phyloP scores from a whole-genome alignment of 2,888 invertebrate genomes.

The Agapostemon virescens region DNA sequence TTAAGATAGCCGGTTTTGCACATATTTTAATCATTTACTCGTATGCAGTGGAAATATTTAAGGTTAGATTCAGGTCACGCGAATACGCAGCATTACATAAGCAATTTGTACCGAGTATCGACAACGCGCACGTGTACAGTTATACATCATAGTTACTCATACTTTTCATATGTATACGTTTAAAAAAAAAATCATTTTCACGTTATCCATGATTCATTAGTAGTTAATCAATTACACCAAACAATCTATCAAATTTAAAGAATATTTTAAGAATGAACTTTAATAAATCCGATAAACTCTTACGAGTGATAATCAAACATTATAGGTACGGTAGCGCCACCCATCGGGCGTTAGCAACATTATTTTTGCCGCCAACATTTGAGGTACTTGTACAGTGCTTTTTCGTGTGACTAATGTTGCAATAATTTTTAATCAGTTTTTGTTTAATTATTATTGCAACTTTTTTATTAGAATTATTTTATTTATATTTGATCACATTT shows the following conservation, averaged over 20 bases:
- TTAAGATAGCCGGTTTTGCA: neutral
- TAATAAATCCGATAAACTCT: conserved; percentile 39
- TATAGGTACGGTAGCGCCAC: conserved; percentile 1
- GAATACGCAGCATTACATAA: conserved; percentile 25
- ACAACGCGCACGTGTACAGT: neutral
- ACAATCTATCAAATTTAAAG: neutral
- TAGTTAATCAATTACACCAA: neutral
- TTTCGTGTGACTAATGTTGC: conserved; percentile 11
- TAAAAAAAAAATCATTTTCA: neutral
- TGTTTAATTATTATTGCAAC: conserved; percentile 1
- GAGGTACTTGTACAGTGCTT: conserved; percentile 42
- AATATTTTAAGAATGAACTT: conserved; percentile 36
- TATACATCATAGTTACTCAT: neutral
- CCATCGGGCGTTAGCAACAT: conserved; percentile 9
- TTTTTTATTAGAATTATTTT: conserved; percentile 10
- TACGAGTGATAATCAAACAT: conserved; percentile 26
- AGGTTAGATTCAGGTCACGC: neutral
- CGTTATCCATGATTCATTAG: neutral
- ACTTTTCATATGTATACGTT: neutral
- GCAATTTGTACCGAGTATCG: neutral
- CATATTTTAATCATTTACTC: neutral
- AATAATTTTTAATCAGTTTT: conserved; percentile 7
- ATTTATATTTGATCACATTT: conserved; percentile 6
- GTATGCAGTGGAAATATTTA: too few species aligned
- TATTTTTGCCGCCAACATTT: conserved; percentile 35